Evolutionary conservation across 2,888 invertebrate species (phyloP).

Genomic region (Trichogramma evanescens): DNA sequence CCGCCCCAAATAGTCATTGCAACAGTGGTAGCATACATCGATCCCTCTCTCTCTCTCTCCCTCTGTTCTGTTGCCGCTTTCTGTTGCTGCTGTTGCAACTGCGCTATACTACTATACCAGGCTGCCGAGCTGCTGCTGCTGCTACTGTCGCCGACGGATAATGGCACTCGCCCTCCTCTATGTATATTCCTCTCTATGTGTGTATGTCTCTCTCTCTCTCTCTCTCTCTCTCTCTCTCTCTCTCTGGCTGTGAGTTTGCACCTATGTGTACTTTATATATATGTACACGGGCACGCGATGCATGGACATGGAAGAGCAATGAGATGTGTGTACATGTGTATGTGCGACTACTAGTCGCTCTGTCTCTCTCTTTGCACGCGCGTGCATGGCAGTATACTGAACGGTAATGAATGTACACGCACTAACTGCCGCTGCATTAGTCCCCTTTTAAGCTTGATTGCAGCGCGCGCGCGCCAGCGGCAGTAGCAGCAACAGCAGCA

Average conservation of each 20-base stretch:
- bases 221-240: not conserved
- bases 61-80: not conserved
- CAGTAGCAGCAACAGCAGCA: too few relatives aligned
- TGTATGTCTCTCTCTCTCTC: constrained; percentile 7
- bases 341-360: too few relatives aligned
- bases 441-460: not conserved
- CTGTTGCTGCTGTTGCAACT: not conserved
- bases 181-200: not conserved
- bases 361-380: not conserved
- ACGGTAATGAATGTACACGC: too few relatives aligned
- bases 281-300: too few relatives aligned
- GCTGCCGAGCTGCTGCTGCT: not conserved
- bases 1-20: constrained; percentile 41
- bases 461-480: too few relatives aligned
- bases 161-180: constrained; percentile 25
- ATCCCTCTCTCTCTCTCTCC: constrained; percentile 14
- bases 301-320: too few relatives aligned
- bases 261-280: too few relatives aligned
- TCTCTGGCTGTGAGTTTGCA: not conserved
- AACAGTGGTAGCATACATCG: constrained; percentile 32
- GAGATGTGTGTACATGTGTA: too few relatives aligned
- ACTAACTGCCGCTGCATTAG: too few relatives aligned
- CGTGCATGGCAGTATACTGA: not conserved
- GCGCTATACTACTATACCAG: too few relatives aligned
- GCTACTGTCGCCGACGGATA: constrained; percentile 31